Conservation (phyloP, 35 echinoderm and acorn worm species). For the Anneissia japonica region DNA sequence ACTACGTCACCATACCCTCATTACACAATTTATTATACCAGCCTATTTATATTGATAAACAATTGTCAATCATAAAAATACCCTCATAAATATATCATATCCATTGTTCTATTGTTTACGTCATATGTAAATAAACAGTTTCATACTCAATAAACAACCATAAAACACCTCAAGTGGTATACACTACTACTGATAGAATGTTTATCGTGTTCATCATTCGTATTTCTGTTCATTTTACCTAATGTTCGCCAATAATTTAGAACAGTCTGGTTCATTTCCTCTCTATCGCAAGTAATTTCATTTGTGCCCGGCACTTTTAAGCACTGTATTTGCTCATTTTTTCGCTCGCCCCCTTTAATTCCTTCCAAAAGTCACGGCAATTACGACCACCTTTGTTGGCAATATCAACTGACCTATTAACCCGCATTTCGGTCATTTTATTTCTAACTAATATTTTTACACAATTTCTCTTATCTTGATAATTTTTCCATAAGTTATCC, state of each 20-base stretch:
- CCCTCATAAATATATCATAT: too few relatives aligned
- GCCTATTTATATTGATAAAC: too few relatives aligned
- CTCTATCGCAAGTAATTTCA: conserved; percentile 3
- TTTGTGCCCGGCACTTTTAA: neutral
- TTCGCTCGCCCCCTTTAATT: neutral
- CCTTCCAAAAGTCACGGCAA: conserved; percentile 11
- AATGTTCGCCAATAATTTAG: conserved; percentile 7
- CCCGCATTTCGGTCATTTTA: conserved; percentile 12
- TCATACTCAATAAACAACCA: too few relatives aligned
- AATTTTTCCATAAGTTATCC: neutral
- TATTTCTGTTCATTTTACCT: conserved; percentile 17
- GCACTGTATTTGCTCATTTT: neutral
- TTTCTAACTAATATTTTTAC: conserved; percentile 7
- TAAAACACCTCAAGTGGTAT: too few relatives aligned
- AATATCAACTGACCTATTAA: conserved; percentile 16
- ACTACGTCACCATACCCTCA: too few relatives aligned
- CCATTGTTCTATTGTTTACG: too few relatives aligned
- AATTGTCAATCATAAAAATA: too few relatives aligned
- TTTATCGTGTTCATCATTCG: neutral
- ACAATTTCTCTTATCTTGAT: conserved; percentile 9
- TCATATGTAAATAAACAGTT: too few relatives aligned
- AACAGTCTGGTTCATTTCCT: conserved; percentile 6
- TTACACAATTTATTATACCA: too few relatives aligned
- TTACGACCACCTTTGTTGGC: conserved; percentile 11
- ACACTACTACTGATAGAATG: too few relatives aligned